Base-by-base conservation (phyloP, 35 echinoderm and acorn worm species). In the Diadema setosum region DNA sequence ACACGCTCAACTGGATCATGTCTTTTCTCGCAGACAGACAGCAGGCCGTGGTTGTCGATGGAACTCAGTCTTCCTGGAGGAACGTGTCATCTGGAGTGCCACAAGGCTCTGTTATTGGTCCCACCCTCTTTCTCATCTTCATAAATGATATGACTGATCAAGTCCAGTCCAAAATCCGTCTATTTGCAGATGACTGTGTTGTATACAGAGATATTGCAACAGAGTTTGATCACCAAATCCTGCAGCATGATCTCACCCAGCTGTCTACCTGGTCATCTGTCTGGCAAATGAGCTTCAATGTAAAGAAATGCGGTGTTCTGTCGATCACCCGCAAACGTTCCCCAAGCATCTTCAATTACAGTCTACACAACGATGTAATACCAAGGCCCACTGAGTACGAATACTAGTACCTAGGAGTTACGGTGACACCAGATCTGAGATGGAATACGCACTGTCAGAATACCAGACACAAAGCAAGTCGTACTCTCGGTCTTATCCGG, bases 101-200 rank as follows among this genome's bases (percentile, higher is more conserved):
- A n/a, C n/a, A 93, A 45, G 91, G 84, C 9, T 80, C 65, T 43
- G 91, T 93, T 6, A 55, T 93, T n/a, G 91, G 91, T 6, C 84
- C 78, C 31, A 73, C 34, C 26, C 39, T 88, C 20, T 93, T 93
- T 48, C 45, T 93, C 25, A 11, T 88, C 0, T 88, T 57, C 42
- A 90, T 65, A 18, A 90, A 90, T 42, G 87, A 90, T 23, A 74
- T 90, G 33, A 20, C 20, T 67, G 49, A 82, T 30, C 8, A 41
- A 18, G 31, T 85, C 23, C 59, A 85, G 40, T 85, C 81, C 37
- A 70, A 64, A 18, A 42, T 87, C 25, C 12, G 63, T 24, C 84
- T 87, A 9, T 88, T 60, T 82, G 86, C 86, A 24, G 86, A 88
- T 82, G 67, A 87, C 52, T 75, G 86, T 39, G 63, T 90, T 70